Evolutionary conservation across 64 coral and sea anemone genomes (phyloP).

Genomic region (Stichodactyla mertensii): DNA sequence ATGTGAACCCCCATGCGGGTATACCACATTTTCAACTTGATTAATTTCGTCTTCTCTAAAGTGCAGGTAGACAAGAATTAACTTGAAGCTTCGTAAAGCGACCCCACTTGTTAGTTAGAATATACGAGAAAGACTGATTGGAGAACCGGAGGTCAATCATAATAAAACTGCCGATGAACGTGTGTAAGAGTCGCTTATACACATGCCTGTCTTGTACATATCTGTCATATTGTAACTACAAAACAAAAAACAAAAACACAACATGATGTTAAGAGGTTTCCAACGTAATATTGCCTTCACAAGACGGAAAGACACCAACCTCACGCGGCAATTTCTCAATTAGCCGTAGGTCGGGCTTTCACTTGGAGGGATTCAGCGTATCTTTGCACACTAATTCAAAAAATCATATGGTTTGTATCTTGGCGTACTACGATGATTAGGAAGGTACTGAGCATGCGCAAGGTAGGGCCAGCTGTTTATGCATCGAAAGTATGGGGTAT

Average conservation of each 20-base stretch:
- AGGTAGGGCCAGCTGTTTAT: background rate
- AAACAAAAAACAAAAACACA: background rate
- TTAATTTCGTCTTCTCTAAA: background rate
- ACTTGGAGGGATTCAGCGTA: background rate
- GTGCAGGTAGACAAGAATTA: background rate
- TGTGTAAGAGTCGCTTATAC: background rate
- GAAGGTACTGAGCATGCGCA: background rate
- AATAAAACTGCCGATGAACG: background rate
- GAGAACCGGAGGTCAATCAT: background rate
- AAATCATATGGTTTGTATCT: background rate
- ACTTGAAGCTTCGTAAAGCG: background rate
- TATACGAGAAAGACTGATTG: background rate
- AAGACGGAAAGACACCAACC: background rate
- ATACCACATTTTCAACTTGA: background rate
- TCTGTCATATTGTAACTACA: slow-evolving; percentile 3
- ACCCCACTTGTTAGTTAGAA: background rate
- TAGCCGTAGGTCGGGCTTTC: background rate
- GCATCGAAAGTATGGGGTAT: background rate
- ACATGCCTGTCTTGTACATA: background rate
- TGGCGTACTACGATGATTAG: background rate
- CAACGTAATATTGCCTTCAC: background rate
- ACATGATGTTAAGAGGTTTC: background rate
- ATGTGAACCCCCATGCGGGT: background rate
- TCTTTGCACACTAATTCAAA: background rate
- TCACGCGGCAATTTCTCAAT: background rate